Evolutionary conservation across 1,140 invertebrate genomes (phyloP), one percentile per base, ranked within the genome.

Genomic region (Bathynomus jamesi): DNA sequence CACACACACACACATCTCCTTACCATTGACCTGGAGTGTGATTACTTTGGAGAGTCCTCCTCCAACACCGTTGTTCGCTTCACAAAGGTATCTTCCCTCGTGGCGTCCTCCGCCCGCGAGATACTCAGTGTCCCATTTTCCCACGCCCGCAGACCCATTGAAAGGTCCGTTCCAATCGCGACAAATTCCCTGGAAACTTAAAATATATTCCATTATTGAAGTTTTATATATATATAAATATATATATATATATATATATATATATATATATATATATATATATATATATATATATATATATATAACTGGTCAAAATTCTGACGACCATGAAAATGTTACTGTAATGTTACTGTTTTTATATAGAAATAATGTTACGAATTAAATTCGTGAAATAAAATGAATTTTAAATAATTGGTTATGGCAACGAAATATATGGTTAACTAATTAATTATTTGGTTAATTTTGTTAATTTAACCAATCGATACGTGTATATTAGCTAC

Each of bases 61-160:
- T 13, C 85, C 84, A 28, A 87, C 84, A 4, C 83, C 82, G 76
- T 87, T 87, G 69, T 80, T 81, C 0, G 86, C 84, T 73, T 86
- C 83, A 78, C 87, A 87, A 27, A 87, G 78, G 78, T 87, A 87
- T 69, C 82, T 81, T 1, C 86, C 85, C 70, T 85, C 82, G 79
- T 87, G 65, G 61, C 74, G 72, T 79, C 83, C 63, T 76, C 78
- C 1, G 83, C 81, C 8, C 80, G 76, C 13, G 79, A 78, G 30
- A 87, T 84, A 25, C 81, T 78, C 28, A 87, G 78, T 0, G 84
- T 84, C 1, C 86, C 86, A 79, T 87, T 87, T 21, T 80, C 77
- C 65, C 82, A 80, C 4, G 67, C 68, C 28, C 67, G 60, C 10
- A 69, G 64, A 4, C 72, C 72, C 24, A 68, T 31, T 2, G 53